These are phyloP conservation scores for Hemibates koningsi DNA, from an alignment of 2,113 vertebrate species.

Conservation along the genomic window DNA sequence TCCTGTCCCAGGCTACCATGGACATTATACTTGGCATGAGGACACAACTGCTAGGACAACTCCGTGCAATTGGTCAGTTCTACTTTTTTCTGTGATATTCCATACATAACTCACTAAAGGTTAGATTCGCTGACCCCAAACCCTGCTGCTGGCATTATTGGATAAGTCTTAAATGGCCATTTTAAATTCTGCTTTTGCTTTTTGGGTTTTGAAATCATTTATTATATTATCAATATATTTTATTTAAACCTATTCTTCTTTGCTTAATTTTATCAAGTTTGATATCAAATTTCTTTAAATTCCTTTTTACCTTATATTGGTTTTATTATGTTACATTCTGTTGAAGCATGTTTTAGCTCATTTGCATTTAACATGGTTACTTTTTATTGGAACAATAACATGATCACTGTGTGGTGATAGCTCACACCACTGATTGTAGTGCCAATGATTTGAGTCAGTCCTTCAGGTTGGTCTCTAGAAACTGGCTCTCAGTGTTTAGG, in stretches of 20 bases:
- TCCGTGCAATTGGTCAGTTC: constrained; percentile 85
- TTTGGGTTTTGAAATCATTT: neutral
- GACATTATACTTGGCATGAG: constrained; percentile 92
- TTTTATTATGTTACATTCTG: neutral
- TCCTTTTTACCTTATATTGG: neutral
- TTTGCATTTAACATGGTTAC: neutral
- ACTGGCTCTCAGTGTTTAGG: neutral
- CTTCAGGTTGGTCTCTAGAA: neutral
- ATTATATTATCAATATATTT: neutral
- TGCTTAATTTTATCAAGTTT: neutral
- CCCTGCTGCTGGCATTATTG: neutral
- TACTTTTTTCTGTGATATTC: neutral
- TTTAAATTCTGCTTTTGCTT: neutral
- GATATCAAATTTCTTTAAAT: neutral
- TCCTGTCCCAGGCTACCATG: constrained; percentile 93
- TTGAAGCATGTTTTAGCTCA: neutral
- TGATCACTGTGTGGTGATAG: neutral
- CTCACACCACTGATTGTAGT: neutral
- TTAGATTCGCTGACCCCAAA: neutral
- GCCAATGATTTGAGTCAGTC: neutral
- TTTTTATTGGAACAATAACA: neutral
- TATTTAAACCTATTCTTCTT: neutral
- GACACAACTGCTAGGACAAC: constrained; percentile 89
- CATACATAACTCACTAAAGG: neutral
- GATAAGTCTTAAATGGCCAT: neutral